Evolutionary conservation across 2,888 invertebrate species (phyloP), one percentile per base, ranked within the genome.

Genomic region (Acanthoscelides obtectus): DNA sequence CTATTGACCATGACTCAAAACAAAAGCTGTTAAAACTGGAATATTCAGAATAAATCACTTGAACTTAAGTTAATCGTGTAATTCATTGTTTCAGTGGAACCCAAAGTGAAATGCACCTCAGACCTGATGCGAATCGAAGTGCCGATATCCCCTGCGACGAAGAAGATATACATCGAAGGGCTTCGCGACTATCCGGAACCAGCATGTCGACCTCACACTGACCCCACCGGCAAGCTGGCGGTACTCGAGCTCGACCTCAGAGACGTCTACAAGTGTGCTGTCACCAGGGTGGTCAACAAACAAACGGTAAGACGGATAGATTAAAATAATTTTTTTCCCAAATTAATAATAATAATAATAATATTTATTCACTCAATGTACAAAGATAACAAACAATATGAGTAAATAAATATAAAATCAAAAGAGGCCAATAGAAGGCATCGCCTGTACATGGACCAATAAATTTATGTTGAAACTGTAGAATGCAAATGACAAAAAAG

Each of bases 181-280:
- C 84, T 94, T 70, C 92, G 92, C 87, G 90, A 92, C 77, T 85
- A 86, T 83, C 80, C 86, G 84, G 90, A 90, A 82, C 87, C 88
- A 66, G 91, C 91, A 0, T 96, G 96, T 83, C 89, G 92, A 81
- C 94, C 96, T 0, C 88, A 87, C 77, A 85, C 92, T 73, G 89
- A 89, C 74, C 77, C 82, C 27, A 83, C 83, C 71, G 90, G 89
- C 74, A 89, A 89, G 69, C 86, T 89, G 66, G 93, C 93, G 4
- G 90, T 90, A 69, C 93, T 94, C 82, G 89, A 91, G 80, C 87
- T 96, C 70, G 93, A 94, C 78, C 87, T 96, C 4, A 90, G 90
- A 76, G 93, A 95, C 74, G 90, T 92, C 80, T 90, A 91, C 84
- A 90, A 92, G 76, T 96, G 96, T 81, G 96, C 94, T 64, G 92